Percentiles rank a stretch among this genome's conserved stretches.
Conservation (phyloP, 2,113 vertebrate species). For the Oxyura jamaicensis region DNA sequence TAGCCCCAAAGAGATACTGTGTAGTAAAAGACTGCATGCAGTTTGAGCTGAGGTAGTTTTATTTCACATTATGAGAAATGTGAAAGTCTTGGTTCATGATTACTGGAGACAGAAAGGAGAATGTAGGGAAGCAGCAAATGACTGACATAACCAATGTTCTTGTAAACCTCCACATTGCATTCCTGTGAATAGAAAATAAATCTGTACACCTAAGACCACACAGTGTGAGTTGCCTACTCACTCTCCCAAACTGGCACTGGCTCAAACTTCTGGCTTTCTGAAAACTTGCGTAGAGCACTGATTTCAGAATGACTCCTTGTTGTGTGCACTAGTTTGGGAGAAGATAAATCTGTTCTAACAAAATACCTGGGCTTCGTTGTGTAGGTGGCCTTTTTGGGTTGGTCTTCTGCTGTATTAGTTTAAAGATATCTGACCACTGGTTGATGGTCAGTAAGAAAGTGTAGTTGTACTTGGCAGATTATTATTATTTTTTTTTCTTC, state of each 20-base stretch:
- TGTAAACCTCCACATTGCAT: conserved; percentile 25
- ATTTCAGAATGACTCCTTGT: neutral
- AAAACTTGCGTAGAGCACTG: neutral
- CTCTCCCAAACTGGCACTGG: neutral
- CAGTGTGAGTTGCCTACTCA: neutral
- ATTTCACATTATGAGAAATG: conserved; percentile 12
- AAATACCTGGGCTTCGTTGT: neutral
- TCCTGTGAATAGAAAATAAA: conserved; percentile 45
- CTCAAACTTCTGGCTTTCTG: neutral
- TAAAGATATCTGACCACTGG: neutral
- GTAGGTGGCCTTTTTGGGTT: neutral
- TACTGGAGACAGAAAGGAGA: conserved; percentile 36
- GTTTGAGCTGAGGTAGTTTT: conserved; percentile 65
- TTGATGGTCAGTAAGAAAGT: neutral
- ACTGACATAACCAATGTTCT: conserved; percentile 28
- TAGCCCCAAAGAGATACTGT: conserved; percentile 42
- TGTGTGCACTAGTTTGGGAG: neutral
- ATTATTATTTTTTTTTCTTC: no score
- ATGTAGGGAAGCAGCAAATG: conserved; percentile 49
- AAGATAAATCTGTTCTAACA: neutral
- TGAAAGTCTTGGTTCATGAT: conserved; percentile 4
- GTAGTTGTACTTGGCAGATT: neutral
- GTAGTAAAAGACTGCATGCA: conserved; percentile 30
- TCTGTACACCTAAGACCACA: conserved; percentile 7
- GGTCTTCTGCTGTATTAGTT: neutral